A percentile compares a stretch with the other conserved stretches of the same genome.
These are phyloP conservation scores for Erebia ligea DNA, from an alignment of 2,888 invertebrate genomes.

Conservation along the genomic window DNA sequence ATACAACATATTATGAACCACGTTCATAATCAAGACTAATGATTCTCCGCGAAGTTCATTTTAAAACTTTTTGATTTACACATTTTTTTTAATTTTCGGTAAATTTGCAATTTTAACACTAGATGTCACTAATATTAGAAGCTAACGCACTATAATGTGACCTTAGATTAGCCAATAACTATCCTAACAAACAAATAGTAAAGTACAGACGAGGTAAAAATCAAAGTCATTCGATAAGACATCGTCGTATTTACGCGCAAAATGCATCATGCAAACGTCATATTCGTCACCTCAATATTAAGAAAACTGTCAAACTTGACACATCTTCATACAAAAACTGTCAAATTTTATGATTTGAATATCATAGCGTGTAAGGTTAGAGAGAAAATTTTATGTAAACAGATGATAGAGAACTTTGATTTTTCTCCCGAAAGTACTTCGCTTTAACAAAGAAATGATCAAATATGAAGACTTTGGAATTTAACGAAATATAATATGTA, in stretches of 20 bases:
- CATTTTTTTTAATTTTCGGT: conserved; percentile 56
- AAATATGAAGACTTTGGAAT: conserved; percentile 38
- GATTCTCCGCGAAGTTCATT: conserved; percentile 49
- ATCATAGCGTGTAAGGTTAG: not conserved
- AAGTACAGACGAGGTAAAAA: conserved; percentile 37
- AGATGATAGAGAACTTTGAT: conserved; percentile 18
- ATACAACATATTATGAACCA: conserved; percentile 74
- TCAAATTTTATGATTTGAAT: not conserved
- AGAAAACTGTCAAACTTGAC: conserved; percentile 10
- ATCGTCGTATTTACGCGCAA: not conserved
- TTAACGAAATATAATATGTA: conserved; percentile 31
- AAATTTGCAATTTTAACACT: conserved; percentile 76
- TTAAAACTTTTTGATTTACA: conserved; percentile 52
- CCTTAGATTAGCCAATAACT: conserved; percentile 58
- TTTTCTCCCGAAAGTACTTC: conserved; percentile 45
- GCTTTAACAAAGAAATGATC: conserved; percentile 46
- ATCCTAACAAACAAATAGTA: conserved; percentile 38
- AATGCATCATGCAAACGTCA: not conserved
- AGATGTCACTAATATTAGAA: conserved; percentile 83
- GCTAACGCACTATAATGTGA: conserved; percentile 66
- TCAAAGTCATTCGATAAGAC: conserved; percentile 7
- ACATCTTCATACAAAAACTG: not conserved
- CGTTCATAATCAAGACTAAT: conserved; percentile 61
- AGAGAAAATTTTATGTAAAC: not conserved
- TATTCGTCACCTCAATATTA: not conserved